Evolutionary conservation across 1,140 invertebrate species (phyloP), one percentile per base, ranked within the genome.

Genomic region (Lasaia peninsularis): DNA sequence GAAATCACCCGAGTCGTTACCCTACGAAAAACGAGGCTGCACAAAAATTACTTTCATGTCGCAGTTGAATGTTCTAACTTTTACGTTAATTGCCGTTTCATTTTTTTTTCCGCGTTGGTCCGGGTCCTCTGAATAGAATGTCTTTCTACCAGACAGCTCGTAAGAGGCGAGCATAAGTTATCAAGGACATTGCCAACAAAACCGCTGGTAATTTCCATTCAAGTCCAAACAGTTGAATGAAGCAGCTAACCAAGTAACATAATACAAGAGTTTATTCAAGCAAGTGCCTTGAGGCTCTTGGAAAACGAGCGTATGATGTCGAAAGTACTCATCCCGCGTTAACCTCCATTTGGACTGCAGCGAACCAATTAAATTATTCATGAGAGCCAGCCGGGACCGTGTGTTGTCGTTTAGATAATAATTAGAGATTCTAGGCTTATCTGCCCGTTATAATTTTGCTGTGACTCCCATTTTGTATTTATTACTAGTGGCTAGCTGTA

Each of bases 301-400:
- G 54, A 60, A 64, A 64, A 64, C 59, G 54, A 58, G 50, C 50
- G 52, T 51, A 52, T 58, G 56, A 55, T 50, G 56, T 52, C 24
- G 50, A 51, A 44, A 44, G 37, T 44, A 18, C 37, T 44, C 37
- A 10, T 6, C 52, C 40, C 55, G 28, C 20, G 52, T 58, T 61
- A 61, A 52, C 63, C 60, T 52, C 58, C 44, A 40, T 56, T 48
- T 58, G 52, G 55, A 59, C 61, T 64, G 71, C 65, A 68, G 64
- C 60, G 56, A 60, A 62, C 72, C 77, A 82, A 80, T 82, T 82
- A 82, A 82, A 69, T 80, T 82, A 80, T 82, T 82, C 77, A 78
- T 82, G 79, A 80, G 64, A 35, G 28, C 21, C 54, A 63, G 63
- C 60, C 18, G 18, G 11, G 10, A 9, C 40, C 64, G 65, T 67